phyloP scores from a whole-genome alignment of 2,888 invertebrate genomes.

The Aleiodes alternator region DNA sequence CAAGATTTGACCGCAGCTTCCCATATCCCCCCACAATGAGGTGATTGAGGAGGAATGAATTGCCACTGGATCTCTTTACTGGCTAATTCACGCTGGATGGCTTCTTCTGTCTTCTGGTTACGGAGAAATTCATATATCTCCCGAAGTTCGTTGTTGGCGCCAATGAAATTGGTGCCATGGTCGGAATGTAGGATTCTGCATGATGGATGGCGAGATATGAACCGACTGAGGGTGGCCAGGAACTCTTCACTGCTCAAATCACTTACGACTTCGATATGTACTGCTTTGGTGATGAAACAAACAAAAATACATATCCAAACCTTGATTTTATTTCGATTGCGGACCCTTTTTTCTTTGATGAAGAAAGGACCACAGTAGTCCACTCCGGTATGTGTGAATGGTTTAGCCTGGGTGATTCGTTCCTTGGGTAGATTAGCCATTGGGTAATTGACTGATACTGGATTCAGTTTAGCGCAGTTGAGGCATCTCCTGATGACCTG shows the following conservation, averaged over 20 bases:
- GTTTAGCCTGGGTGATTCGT: neutral
- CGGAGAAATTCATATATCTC: conserved; percentile 7
- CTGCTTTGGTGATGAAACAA: conserved; percentile 39
- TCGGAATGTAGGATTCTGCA: conserved; percentile 24
- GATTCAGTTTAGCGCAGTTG: conserved; percentile 18
- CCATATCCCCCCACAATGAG: conserved; percentile 63
- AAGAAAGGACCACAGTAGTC: conserved; percentile 24
- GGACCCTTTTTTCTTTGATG: conserved; percentile 36
- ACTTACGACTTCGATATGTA: conserved; percentile 39
- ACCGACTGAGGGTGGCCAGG: neutral
- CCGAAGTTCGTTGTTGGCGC: conserved; percentile 33
- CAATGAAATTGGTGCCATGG: conserved; percentile 45
- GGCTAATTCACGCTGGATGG: neutral
- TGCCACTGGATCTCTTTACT: conserved; percentile 53
- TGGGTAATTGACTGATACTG: neutral
- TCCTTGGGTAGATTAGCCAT: conserved; percentile 14
- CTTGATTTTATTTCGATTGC: conserved; percentile 36
- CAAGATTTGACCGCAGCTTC: conserved; percentile 61
- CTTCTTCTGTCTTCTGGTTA: neutral
- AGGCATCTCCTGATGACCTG: conserved; percentile 41
- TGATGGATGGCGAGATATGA: neutral
- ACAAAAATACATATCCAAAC: conserved; percentile 40
- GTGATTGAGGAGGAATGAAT: conserved; percentile 60
- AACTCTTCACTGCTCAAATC: conserved; percentile 27
- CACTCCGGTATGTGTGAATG: conserved; percentile 30